phyloP scores from a whole-genome alignment of 1,140 invertebrate species.

The Stenopsyche tienmushanensis region DNA sequence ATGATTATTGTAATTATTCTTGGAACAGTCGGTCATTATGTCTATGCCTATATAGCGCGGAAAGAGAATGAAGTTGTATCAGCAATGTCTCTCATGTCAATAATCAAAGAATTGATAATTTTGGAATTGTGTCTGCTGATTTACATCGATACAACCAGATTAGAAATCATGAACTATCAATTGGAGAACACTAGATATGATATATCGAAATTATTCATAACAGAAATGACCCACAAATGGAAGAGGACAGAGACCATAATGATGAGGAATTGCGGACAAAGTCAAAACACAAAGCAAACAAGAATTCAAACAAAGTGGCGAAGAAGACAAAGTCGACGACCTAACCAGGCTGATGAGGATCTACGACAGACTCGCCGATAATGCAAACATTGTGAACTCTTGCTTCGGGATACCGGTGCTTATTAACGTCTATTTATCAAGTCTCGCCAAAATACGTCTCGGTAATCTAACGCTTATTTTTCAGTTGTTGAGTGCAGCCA shows the following conservation, averaged over 20 bases:
- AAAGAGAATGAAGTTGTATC: background rate
- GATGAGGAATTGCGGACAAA: conserved; percentile 6
- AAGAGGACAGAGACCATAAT: conserved; percentile 22
- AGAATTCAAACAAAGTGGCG: conserved; percentile 1
- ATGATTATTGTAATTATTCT: conserved; percentile 2
- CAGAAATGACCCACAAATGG: conserved; percentile 22
- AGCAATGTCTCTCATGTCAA: conserved; percentile 8
- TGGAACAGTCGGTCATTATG: background rate
- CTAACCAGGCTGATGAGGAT: conserved; percentile 35
- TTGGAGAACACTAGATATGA: conserved; percentile 35
- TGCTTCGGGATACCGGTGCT: conserved; percentile 39
- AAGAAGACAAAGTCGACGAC: conserved; percentile 29
- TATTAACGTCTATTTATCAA: conserved; percentile 2
- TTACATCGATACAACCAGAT: conserved; percentile 23
- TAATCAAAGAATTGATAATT: conserved; percentile 32
- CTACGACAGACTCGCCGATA: conserved; percentile 36
- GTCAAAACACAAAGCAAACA: background rate
- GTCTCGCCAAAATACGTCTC: background rate
- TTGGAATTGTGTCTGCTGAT: conserved; percentile 30
- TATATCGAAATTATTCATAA: conserved; percentile 31
- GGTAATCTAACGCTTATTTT: conserved; percentile 11
- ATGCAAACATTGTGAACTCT: conserved; percentile 38
- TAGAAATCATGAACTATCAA: conserved; percentile 34
- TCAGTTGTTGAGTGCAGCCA: conserved; percentile 33
- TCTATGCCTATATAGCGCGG: conserved; percentile 1